These are phyloP conservation scores for Actinernus sp. DNA, from an alignment of 92 coral and sea anemone genomes.

Conservation along the genomic window DNA sequence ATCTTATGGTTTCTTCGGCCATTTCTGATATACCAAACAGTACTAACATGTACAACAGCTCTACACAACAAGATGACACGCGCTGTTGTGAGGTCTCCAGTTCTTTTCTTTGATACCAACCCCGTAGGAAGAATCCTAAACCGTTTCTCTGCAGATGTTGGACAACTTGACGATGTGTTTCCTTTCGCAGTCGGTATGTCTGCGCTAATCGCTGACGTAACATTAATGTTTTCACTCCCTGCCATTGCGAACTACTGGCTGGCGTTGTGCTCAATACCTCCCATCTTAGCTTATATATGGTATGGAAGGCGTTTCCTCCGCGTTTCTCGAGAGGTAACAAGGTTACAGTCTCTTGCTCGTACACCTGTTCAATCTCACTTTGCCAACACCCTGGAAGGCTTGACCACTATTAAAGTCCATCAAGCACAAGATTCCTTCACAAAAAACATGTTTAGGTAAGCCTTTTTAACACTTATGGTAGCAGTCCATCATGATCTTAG, in stretches of 20 bases:
- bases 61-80: background rate
- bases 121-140: slow-evolving; percentile 15
- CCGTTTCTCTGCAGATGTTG: background rate
- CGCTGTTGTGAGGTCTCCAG: slow-evolving; percentile 7
- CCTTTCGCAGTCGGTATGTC: background rate
- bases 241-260: background rate
- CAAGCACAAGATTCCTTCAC: background rate
- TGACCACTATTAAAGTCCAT: background rate
- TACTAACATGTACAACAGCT: background rate
- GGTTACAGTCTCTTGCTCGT: slow-evolving; percentile 3
- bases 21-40: background rate
- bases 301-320: background rate
- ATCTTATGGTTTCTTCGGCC: background rate
- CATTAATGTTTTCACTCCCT: background rate
- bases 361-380: background rate
- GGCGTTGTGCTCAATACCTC: background rate
- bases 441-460: background rate
- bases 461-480: too few species aligned
- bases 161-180: background rate
- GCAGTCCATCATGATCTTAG: too few species aligned
- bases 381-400: background rate
- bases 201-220: background rate
- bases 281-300: background rate
- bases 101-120: slow-evolving; percentile 18
- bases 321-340: slow-evolving; percentile 1